Percentiles rank a stretch among this genome's conserved stretches.
Evolutionary conservation across 2,888 invertebrate species (phyloP).

Genomic region (Frankliniella fusca): DNA sequence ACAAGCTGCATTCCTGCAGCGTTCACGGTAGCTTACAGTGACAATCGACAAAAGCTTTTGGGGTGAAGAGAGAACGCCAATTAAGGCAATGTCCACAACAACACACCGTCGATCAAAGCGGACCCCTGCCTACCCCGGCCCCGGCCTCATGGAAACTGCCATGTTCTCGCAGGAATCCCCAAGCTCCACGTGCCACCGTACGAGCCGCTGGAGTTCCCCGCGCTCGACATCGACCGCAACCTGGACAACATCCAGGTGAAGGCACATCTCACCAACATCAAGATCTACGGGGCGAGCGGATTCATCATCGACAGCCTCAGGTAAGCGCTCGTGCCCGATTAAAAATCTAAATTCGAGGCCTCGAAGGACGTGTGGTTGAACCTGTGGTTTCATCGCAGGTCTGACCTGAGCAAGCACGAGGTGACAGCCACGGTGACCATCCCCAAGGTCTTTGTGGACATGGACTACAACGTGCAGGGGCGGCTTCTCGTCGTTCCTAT

Average conservation of each 20-base stretch:
- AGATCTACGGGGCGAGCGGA: conserved; percentile 69
- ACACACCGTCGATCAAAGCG: too few relatives aligned
- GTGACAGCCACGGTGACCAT: conserved; percentile 49
- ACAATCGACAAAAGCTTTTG: too few relatives aligned
- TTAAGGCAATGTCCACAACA: too few relatives aligned
- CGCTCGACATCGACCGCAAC: conserved; percentile 65
- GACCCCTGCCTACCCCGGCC: too few relatives aligned
- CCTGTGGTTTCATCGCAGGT: conserved; percentile 43
- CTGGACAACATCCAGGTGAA: conserved; percentile 47
- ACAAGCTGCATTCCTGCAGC: too few relatives aligned
- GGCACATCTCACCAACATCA: conserved; percentile 62
- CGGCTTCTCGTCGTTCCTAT: conserved; percentile 52
- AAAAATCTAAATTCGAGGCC: too few relatives aligned
- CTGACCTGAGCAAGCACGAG: conserved; percentile 49
- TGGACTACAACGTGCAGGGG: conserved; percentile 55
- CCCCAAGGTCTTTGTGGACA: conserved; percentile 50
- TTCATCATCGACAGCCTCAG: conserved; percentile 73
- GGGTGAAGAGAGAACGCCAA: too few relatives aligned
- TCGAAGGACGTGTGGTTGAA: too few relatives aligned
- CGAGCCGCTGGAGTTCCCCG: conserved; percentile 70
- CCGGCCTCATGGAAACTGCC: too few relatives aligned
- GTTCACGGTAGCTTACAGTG: too few relatives aligned
- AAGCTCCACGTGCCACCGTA: conserved; percentile 68
- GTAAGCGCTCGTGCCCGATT: conserved; percentile 47
- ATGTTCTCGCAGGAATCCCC: conserved; percentile 58